A percentile compares a stretch with the other conserved stretches of the same genome.
Evolutionary conservation across 2,113 vertebrate genomes (phyloP).

Genomic region (Anoura caudifer): DNA sequence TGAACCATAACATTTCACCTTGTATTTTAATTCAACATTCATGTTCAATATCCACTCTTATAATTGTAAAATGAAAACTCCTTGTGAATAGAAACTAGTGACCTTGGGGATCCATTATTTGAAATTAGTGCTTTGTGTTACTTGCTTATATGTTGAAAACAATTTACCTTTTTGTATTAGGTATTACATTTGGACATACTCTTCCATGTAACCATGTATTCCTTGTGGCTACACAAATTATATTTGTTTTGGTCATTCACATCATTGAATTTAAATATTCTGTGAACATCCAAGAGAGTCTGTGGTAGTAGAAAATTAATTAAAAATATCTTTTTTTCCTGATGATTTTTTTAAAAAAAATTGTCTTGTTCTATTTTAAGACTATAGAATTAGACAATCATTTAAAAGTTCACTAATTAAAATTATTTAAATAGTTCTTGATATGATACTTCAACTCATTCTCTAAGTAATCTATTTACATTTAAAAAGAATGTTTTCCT

Average conservation of each 20-base stretch:
- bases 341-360: not conserved
- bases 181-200: not conserved
- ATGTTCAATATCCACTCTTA: not conserved
- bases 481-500: not conserved
- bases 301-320: not conserved
- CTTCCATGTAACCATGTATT: not conserved
- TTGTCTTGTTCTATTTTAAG: not conserved
- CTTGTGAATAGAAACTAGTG: not conserved
- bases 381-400: not conserved
- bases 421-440: not conserved
- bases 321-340: not conserved
- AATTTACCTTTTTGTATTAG: not conserved
- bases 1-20: not conserved
- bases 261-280: not conserved
- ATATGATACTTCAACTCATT: not conserved
- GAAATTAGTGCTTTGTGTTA: not conserved
- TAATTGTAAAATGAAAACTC: not conserved
- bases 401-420: slow-evolving; percentile 28
- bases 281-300: not conserved
- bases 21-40: slow-evolving; percentile 17
- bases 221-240: not conserved
- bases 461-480: not conserved
- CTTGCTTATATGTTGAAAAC: not conserved
- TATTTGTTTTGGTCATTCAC: slow-evolving; percentile 5
- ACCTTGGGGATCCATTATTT: not conserved